Evolutionary conservation across 2,888 invertebrate species (phyloP).

Genomic region (Keiferia lycopersicella): DNA sequence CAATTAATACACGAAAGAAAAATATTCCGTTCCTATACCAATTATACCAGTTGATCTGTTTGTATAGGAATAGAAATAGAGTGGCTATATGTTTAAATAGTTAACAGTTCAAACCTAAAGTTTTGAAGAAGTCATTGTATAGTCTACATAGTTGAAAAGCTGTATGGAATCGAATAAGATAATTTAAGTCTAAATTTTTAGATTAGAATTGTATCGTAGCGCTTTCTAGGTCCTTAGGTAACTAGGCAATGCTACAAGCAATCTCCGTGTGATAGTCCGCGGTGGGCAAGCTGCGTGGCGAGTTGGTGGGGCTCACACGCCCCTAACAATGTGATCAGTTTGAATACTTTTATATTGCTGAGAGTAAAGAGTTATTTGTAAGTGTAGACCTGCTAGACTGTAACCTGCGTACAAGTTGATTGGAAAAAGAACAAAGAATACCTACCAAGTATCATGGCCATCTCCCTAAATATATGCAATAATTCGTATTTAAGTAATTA

Average conservation of each 20-base stretch:
- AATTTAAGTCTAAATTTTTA: neutral
- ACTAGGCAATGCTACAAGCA: neutral
- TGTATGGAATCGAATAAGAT: neutral
- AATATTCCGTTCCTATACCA: neutral
- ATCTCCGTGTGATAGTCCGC: neutral
- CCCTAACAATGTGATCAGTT: conserved; percentile 80
- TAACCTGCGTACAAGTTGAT: conserved; percentile 71
- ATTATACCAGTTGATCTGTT: neutral
- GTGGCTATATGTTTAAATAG: neutral
- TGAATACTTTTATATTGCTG: conserved; percentile 81
- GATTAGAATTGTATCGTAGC: neutral
- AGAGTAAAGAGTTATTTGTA: conserved; percentile 73
- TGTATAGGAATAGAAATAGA: neutral
- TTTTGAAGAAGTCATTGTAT: neutral
- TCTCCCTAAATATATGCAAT: conserved; percentile 8
- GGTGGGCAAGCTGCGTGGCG: neutral
- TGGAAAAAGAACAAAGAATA: conserved; percentile 60
- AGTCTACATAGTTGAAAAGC: neutral
- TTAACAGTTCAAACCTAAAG: neutral
- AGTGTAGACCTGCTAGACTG: conserved; percentile 78
- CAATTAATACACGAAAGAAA: neutral
- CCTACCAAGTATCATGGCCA: conserved; percentile 36
- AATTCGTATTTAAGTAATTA: conserved; percentile 41
- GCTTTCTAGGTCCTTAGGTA: conserved; percentile 1
- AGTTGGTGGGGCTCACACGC: conserved; percentile 56